These are phyloP conservation scores for Eolophus roseicapilla DNA, from an alignment of 2,113 vertebrate genomes.

Conservation along the genomic window DNA sequence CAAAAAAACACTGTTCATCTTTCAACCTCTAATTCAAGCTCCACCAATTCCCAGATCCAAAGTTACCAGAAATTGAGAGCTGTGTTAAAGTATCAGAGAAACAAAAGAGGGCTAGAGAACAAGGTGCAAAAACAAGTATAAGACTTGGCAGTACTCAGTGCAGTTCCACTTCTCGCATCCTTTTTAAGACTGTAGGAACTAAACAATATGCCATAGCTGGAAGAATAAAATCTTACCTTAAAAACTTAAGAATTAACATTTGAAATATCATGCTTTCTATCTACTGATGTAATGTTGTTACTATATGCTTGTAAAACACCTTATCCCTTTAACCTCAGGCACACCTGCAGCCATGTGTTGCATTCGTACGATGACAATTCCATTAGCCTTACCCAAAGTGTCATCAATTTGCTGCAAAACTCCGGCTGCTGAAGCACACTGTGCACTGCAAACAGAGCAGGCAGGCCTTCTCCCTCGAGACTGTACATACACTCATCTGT, in stretches of 20 bases:
- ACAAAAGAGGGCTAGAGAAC: not conserved
- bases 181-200: not conserved
- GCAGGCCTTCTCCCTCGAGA: not conserved
- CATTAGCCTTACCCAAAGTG: not conserved
- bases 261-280: not conserved
- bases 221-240: not conserved
- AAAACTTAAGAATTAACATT: not conserved
- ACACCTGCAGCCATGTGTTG: not conserved
- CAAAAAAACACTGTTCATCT: not conserved
- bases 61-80: not conserved
- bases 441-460: not conserved
- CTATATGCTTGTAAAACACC: not conserved
- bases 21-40: not conserved
- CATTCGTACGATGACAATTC: not conserved
- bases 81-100: not conserved
- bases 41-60: not conserved
- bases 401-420: not conserved
- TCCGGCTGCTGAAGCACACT: not conserved
- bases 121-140: not conserved
- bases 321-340: not conserved
- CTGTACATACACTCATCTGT: accelerated
- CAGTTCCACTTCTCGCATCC: not conserved
- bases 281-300: not conserved
- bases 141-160: not conserved
- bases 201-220: not conserved